Conservation (phyloP, 2,888 invertebrate genomes). For the Proisotoma minuta region DNA sequence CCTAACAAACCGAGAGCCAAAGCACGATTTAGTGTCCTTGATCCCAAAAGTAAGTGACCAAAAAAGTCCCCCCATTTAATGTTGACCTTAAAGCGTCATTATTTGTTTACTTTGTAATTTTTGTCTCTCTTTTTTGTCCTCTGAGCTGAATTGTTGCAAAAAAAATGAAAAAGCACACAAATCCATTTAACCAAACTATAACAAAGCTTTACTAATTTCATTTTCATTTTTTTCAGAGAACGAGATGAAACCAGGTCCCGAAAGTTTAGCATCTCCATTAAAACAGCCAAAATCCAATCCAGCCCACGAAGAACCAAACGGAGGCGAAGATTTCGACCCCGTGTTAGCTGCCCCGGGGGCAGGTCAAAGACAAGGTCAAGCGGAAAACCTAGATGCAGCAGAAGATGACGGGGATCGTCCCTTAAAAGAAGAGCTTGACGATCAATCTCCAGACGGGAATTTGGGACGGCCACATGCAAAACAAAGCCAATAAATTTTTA, state of each 20-base stretch:
- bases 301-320: background rate
- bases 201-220: too few relatives aligned
- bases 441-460: slow-evolving; percentile 46
- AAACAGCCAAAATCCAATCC: slow-evolving; percentile 15
- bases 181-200: too few relatives aligned
- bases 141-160: too few relatives aligned
- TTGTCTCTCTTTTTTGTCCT: too few relatives aligned
- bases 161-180: too few relatives aligned
- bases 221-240: slow-evolving; percentile 27
- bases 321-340: slow-evolving; percentile 20
- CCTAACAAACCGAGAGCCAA: slow-evolving; percentile 34
- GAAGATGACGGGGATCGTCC: slow-evolving; percentile 44
- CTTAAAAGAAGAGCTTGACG: slow-evolving; percentile 42
- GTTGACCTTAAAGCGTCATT: too few relatives aligned
- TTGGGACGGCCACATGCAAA: too few relatives aligned
- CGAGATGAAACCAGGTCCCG: slow-evolving; percentile 43
- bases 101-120: too few relatives aligned
- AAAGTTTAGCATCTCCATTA: slow-evolving; percentile 25
- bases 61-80: too few relatives aligned
- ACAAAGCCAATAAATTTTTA: too few relatives aligned
- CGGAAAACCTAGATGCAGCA: slow-evolving; percentile 42
- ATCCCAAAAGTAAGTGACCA: slow-evolving; percentile 40
- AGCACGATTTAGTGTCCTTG: slow-evolving; percentile 44
- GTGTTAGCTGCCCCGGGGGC: slow-evolving; percentile 44
- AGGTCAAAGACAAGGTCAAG: slow-evolving; percentile 29